phyloP scores from a whole-genome alignment of 2,888 invertebrate genomes.

The Ochropacha duplaris region DNA sequence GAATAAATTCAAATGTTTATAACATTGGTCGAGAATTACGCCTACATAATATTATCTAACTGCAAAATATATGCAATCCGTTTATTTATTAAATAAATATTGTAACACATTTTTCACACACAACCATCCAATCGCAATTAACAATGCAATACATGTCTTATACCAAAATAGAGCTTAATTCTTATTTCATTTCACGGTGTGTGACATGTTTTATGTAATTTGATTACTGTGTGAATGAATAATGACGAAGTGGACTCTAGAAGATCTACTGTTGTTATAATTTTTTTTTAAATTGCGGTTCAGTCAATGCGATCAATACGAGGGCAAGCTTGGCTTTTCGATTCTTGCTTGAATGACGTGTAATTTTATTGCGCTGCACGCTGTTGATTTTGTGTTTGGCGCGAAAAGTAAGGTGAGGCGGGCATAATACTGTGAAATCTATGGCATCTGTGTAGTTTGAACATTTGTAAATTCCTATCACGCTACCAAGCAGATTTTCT shows the following conservation, averaged over 20 bases:
- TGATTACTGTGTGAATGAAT: too few relatives aligned
- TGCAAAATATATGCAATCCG: too few relatives aligned
- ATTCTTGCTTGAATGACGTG: slow-evolving; percentile 42
- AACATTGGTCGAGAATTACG: slow-evolving; percentile 56
- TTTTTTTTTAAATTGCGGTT: too few relatives aligned
- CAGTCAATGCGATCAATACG: too few relatives aligned
- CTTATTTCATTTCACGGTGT: too few relatives aligned
- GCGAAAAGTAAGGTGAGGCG: slow-evolving; percentile 16
- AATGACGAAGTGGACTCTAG: too few relatives aligned
- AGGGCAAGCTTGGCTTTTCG: slow-evolving; percentile 31
- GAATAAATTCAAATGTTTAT: slow-evolving; percentile 47
- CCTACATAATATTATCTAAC: slow-evolving; percentile 22
- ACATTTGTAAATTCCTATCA: slow-evolving; percentile 22
- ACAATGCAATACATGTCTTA: too few relatives aligned
- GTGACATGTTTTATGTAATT: not conserved
- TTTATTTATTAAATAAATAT: too few relatives aligned
- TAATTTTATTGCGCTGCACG: slow-evolving; percentile 45
- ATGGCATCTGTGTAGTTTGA: slow-evolving; percentile 20
- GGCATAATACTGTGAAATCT: slow-evolving; percentile 4
- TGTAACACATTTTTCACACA: too few relatives aligned
- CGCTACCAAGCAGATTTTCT: slow-evolving; percentile 14
- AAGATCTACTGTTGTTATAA: too few relatives aligned
- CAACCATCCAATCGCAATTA: too few relatives aligned
- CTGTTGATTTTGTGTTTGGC: slow-evolving; percentile 30
- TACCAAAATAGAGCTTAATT: too few relatives aligned